Evolutionary conservation across 2,888 invertebrate genomes (phyloP), one percentile per base, ranked within the genome.

Genomic region (Oxycera nigricornis): DNA sequence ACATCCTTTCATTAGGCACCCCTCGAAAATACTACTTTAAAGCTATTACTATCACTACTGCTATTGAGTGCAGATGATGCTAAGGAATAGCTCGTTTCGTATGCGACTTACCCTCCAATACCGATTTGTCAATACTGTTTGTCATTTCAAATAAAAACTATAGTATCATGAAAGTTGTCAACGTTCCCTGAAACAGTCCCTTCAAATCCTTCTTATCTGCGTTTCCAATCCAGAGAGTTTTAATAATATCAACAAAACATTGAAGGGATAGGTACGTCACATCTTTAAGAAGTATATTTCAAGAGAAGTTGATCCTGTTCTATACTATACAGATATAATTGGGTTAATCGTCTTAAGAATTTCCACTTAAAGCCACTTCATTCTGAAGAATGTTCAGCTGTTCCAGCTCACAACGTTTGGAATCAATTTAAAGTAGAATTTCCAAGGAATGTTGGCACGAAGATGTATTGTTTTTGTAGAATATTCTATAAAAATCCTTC

Each of bases 311-410:
- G 52, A 55, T 46, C 17, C 46, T 17, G 46, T n/a, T 46, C 46
- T 46, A 46, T 46, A 46, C n/a, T 39, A 9, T 39, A 39, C 20
- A 14, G 7, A 20, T 30, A 68, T 68, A 68, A 68, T 68, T 68
- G 50, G 50, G 46, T 68, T 68, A 68, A 68, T 68, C 68, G 46
- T 30, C 50, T 68, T 68, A 68, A 46, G 14, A 3, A 59, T 46
- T 46, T 46, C 46, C 14, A 3, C 14, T 46, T 46, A 46, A 46
- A 46, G 46, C 46, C 46, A 3, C 46, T 7, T 14, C 3, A 46
- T 46, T 46, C 46, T 46, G 2, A 17, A 7, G 46, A 14, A 46
- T 14, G 11, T 46, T 46, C 3, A 3, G 14, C 14, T 46, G 11
- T 11, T 46, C 46, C n/a, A n/a, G n/a, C n/a, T n/a, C n/a, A n/a